Evolutionary conservation across 2,797 vertebrate genomes (phyloP), one percentile per base, ranked within the genome.

Genomic region (Vireo griseus): DNA sequence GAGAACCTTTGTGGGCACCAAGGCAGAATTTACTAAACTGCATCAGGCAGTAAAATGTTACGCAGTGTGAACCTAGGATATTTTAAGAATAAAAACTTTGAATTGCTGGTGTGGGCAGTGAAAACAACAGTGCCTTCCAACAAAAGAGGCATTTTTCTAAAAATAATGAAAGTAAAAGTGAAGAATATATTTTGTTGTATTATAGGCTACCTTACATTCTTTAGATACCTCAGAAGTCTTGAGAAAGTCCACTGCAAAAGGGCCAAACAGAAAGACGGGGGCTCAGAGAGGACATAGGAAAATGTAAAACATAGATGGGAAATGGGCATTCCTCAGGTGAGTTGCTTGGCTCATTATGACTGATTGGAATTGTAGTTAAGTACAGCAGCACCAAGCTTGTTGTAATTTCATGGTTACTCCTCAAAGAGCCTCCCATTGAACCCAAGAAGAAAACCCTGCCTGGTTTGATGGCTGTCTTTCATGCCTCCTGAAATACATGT

Each of bases 361-460:
- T 47, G 22, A 15, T 5, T 26, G 37, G 33, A 59, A 19, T 13
- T 69, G 44, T 37, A 59, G 28, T n/a, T 50, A 17, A 76, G 24
- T 35, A 31, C 29, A 86, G 62, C n/a, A 77, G 31, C 55, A 39
- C 9, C 33, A 57, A 7, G 13, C 17, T 61, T 61, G 47, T 39
- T 85, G 50, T 35, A n/a, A 55, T 66, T 45, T 61, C 54, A 9
- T 13, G 31, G 45, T n/a, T 74, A 33, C 7, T 50, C 20, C n/a
- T 92, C 39, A 22, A 0, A 45, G 33, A 67, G 7, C 5, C 1
- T 62, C 37, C 13, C 24, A 16, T 1, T 18, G 55, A 44, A 25
- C 19, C 31, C 25, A 24, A 2, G 35, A 50, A 84, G 39, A 63
- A 85, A 48, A 57, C 13, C 9, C 37, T 71, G 14, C 31, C 54